Base-by-base conservation (phyloP, 2,888 invertebrate genomes). In the Agrochola lychnidis region DNA sequence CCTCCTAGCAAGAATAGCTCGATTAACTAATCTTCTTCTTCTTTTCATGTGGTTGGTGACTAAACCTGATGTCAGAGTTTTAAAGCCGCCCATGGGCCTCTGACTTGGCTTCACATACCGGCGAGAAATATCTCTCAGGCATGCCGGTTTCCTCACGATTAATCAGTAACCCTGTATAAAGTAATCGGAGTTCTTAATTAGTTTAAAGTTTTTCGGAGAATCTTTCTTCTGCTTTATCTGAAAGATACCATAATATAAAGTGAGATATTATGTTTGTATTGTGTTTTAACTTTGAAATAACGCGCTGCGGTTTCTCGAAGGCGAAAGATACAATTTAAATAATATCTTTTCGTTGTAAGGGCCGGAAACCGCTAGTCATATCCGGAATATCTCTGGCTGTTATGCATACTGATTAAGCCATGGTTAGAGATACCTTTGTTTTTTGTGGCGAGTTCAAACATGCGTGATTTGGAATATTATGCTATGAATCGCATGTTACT, bases 371-470 rank as follows among this genome's bases (percentile, higher is more conserved):
- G 84, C 90, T 87, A 89, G 87, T 89, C 89, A 88, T 88, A 90
- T 90, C 91, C 93, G 92, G 92, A 91, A 89, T 73, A 92, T 92
- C 87, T 89, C 81, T 85, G 83, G 66, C 80, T 85, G 78, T 88
- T 89, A 90, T 92, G 92, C 93, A 94, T 93, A 92, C 91, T 91
- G 91, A 93, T 93, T 89, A 87, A 83, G 75, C 76, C 66, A 62
- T 59, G 69, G 48, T 70, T 53, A 48, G 73, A 64, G 72, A 74
- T 81, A 66, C 74, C 76, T 81, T 81, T 83, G 76, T 86, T 86
- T 84, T 83, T 86, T 81, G 74, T 73, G 14, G 63, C 36, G n/a
- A 57, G 63, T 69, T 53, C 30, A 22, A 67, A 63, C 36, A 76
- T 82, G 83, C 78, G 72, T 78, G 76, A 72, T 78, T 62, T 75